Percentiles rank a stretch among this genome's conserved stretches.
Evolutionary conservation across 1,140 invertebrate genomes (phyloP).

Genomic region (Goniozus legneri): DNA sequence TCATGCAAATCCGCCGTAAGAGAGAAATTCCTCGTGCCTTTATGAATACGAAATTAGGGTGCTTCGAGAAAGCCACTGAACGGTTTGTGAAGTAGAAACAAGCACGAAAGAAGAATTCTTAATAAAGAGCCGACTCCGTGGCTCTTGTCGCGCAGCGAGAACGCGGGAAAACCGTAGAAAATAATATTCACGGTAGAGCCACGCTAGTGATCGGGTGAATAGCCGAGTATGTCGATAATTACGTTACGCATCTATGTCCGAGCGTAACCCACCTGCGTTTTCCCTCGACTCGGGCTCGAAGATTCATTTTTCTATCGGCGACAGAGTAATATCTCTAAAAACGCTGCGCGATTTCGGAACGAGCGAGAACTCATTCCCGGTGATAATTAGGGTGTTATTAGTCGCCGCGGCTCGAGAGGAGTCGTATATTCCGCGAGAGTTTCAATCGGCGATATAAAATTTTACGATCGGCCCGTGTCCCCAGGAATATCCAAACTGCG

Average conservation of each 20-base stretch:
- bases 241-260: too few relatives aligned
- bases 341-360: too few relatives aligned
- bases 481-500: conserved; percentile 12
- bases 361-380: not conserved
- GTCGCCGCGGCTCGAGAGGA: not conserved
- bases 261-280: too few relatives aligned
- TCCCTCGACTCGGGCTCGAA: too few relatives aligned
- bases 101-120: conserved; percentile 27
- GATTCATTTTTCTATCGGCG: too few relatives aligned
- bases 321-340: too few relatives aligned
- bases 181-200: too few relatives aligned
- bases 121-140: conserved; percentile 11
- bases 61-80: conserved; percentile 13
- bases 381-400: not conserved
- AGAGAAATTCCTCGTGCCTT: conserved; percentile 16
- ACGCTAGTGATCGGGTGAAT: too few relatives aligned
- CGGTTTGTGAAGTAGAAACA: conserved; percentile 7
- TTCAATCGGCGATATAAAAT: conserved; percentile 24
- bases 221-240: too few relatives aligned
- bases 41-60: conserved; percentile 28
- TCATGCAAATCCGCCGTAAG: conserved; percentile 20
- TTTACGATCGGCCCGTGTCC: conserved; percentile 22
- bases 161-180: too few relatives aligned
- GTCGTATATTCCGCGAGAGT: not conserved
- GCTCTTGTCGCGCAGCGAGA: too few relatives aligned